phyloP scores from a whole-genome alignment of 1,140 invertebrate genomes.

The Adelges cooleyi region DNA sequence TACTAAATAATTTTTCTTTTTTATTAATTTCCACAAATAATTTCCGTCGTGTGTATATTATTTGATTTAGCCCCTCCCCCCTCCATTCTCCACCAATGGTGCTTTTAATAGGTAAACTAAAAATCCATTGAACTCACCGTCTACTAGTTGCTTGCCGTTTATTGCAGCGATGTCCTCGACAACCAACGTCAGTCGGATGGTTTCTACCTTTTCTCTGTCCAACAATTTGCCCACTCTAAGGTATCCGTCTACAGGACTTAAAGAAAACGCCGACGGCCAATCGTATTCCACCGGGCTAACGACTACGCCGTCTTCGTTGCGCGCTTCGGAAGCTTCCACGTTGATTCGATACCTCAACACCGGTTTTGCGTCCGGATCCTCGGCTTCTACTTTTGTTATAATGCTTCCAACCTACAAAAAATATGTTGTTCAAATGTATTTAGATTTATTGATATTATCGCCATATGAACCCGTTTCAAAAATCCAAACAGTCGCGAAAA shows the following conservation, averaged over 20 bases:
- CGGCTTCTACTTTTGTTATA: constrained; percentile 56
- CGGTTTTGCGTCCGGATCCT: constrained; percentile 65
- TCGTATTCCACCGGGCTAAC: constrained; percentile 61
- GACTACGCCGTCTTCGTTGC: constrained; percentile 64
- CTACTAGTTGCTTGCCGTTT: constrained; percentile 55
- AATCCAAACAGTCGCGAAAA: no score
- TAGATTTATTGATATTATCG: background rate
- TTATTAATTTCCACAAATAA: no score
- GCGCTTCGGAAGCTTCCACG: constrained; percentile 54
- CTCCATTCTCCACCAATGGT: no score
- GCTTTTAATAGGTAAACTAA: no score
- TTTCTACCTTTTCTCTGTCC: constrained; percentile 75
- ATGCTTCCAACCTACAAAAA: constrained; percentile 50
- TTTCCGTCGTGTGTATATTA: no score
- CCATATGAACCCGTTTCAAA: no score
- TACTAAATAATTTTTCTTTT: no score
- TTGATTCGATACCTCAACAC: constrained; percentile 64
- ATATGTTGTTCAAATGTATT: background rate
- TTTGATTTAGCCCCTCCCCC: no score
- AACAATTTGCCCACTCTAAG: constrained; percentile 53
- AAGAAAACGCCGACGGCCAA: constrained; percentile 53
- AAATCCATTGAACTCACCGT: no score
- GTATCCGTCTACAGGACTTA: constrained; percentile 62
- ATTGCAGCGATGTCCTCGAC: constrained; percentile 76
- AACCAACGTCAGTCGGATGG: constrained; percentile 57